These are phyloP conservation scores for Anguilla japonica DNA, from an alignment of 2,113 vertebrate species.

Conservation along the genomic window DNA sequence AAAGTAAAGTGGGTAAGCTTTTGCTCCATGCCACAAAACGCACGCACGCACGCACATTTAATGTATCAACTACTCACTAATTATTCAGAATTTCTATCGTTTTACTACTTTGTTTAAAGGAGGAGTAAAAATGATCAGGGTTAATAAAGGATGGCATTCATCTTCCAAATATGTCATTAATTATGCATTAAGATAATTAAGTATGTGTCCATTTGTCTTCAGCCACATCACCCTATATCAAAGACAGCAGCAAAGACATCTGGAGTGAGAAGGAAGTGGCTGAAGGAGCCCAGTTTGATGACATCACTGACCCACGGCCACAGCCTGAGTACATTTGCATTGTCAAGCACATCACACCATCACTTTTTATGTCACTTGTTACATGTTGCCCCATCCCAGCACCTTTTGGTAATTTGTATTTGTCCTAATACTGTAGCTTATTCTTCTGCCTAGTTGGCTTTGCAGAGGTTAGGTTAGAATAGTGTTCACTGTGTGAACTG, in stretches of 20 bases:
- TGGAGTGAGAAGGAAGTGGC: constrained; percentile 82
- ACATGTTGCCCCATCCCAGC: too few species aligned
- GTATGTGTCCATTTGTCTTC: background rate
- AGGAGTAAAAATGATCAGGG: too few species aligned
- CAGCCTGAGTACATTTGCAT: constrained; percentile 82
- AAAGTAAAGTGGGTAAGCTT: constrained; percentile 56
- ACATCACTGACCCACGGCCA: constrained; percentile 78
- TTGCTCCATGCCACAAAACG: background rate
- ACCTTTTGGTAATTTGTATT: too few species aligned
- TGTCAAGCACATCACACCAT: background rate
- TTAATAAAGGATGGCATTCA: background rate
- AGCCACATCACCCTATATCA: constrained; percentile 22
- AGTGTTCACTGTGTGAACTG: too few species aligned
- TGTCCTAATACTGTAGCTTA: too few species aligned
- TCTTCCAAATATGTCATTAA: background rate
- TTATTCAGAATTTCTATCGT: background rate
- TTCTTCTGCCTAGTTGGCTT: too few species aligned
- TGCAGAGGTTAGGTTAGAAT: too few species aligned
- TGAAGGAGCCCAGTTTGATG: constrained; percentile 80
- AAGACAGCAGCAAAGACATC: constrained; percentile 74
- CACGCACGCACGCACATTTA: too few species aligned
- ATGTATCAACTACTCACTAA: too few species aligned
- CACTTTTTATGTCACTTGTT: too few species aligned
- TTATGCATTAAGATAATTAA: too few species aligned
- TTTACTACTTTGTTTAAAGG: background rate